A percentile compares a stretch with the other conserved stretches of the same genome.
phyloP scores from a whole-genome alignment of 2,888 invertebrate species.

The Xiphydria camelus region DNA sequence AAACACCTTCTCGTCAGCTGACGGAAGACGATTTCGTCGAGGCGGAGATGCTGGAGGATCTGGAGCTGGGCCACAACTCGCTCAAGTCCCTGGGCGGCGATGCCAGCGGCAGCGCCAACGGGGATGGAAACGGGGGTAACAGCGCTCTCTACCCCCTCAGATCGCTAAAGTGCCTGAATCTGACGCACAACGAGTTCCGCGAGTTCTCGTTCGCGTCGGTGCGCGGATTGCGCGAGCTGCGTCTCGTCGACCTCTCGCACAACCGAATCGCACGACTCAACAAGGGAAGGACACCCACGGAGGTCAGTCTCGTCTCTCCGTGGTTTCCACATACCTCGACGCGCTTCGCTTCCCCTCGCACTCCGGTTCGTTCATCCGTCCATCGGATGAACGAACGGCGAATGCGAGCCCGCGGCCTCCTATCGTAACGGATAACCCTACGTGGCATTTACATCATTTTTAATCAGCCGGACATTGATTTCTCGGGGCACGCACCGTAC shows the following conservation, averaged over 20 bases:
- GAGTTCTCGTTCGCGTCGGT: slow-evolving; percentile 83
- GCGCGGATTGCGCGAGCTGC: slow-evolving; percentile 72
- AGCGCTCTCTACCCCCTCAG: slow-evolving; percentile 72
- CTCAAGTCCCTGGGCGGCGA: slow-evolving; percentile 63
- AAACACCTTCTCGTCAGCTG: slow-evolving; percentile 57
- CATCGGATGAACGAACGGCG: no score
- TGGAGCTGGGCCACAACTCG: slow-evolving; percentile 75
- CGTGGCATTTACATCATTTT: no score
- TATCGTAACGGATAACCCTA: no score
- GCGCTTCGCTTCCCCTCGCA: no score
- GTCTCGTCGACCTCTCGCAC: slow-evolving; percentile 74
- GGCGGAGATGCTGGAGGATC: slow-evolving; percentile 69
- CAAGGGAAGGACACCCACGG: slow-evolving; percentile 47
- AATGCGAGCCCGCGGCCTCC: no score
- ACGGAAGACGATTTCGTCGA: slow-evolving; percentile 77
- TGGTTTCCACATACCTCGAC: no score
- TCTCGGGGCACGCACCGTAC: no score
- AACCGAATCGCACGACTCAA: slow-evolving; percentile 68
- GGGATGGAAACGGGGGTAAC: slow-evolving; percentile 56
- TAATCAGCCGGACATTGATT: no score
- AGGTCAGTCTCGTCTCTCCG: no score
- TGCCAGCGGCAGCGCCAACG: slow-evolving; percentile 36
- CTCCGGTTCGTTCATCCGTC: no score
- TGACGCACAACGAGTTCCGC: slow-evolving; percentile 74
- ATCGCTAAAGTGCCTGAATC: slow-evolving; percentile 70